Conservation (phyloP, 2,888 invertebrate genomes). For the Tholera decimalis region DNA sequence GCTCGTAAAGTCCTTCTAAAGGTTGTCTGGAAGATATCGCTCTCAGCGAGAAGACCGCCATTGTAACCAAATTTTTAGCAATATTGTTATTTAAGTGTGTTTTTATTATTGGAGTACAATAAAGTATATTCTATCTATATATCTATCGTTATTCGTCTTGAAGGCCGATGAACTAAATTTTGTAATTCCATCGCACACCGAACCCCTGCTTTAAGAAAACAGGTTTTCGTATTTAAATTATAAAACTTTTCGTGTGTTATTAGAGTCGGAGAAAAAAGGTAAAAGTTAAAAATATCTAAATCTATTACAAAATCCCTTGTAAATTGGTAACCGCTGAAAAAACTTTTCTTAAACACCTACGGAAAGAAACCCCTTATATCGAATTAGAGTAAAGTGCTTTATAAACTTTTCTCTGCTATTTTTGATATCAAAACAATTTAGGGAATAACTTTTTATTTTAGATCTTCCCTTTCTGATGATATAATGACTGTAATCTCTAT, state of each 20-base stretch:
- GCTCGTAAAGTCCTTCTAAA: no score
- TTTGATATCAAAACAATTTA: conserved; percentile 1
- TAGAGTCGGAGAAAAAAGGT: not conserved
- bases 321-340: not conserved
- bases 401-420: conserved; percentile 1
- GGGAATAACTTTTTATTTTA: not conserved
- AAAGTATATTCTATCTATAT: no score
- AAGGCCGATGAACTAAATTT: no score
- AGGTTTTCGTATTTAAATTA: conserved; percentile 1
- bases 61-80: no score
- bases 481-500: conserved; percentile 6
- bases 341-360: not conserved
- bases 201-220: conserved; percentile 2
- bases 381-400: conserved; percentile 25
- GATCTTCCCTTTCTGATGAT: not conserved
- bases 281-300: not conserved
- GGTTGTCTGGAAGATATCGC: no score
- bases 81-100: no score
- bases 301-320: not conserved
- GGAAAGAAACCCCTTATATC: conserved; percentile 1
- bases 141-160: no score
- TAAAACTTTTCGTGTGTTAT: not conserved
- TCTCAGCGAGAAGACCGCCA: no score
- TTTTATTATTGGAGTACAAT: no score
- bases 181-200: no score